Evolutionary conservation across 1,140 invertebrate species (phyloP), one percentile per base, ranked within the genome.

Genomic region (Condylostylus longicornis): DNA sequence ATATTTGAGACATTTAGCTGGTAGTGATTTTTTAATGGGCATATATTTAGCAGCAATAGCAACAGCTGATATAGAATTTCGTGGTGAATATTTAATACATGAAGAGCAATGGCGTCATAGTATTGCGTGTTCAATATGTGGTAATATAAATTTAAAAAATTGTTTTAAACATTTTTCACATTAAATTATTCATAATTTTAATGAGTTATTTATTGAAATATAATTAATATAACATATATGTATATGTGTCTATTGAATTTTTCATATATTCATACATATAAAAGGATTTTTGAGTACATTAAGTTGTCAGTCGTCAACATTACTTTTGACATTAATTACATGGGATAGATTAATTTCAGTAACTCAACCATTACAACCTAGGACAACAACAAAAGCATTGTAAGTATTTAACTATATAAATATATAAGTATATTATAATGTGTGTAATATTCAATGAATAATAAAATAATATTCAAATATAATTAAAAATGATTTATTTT

Each of bases 1-100:
- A 42, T 70, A 71, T 65, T 49, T 77, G 37, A 69, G 68, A 9
- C 77, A 77, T 51, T 58, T 79, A 38, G 75, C 72, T 1, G 52
- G 70, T 30, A 74, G 76, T n/a, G 77, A 79, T 51, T 58, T 78
- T 14, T 53, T 79, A 8, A 78, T 79, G 73, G 77, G 77, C 14
- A 54, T 77, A 15, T 79, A 79, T 50, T 58, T 79, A 37, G 61
- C 77, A 20, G 54, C 71, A n/a, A 75, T 79, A 36, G 76, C 72
- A 10, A 58, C 58, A 36, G 66, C 69, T 25, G 77, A 79, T 53
- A 52, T 69, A 28, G 51, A 52, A 25, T 79, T 70, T 51, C 58
- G 76, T 23, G 71, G 70, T 9, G 51, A 66, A 17, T 79, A 76
- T 51, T 61, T 75, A 15, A 48, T 53, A 4, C 58, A 73, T 47